These are phyloP conservation scores for Takifugu bimaculatus DNA, from an alignment of 2,113 vertebrate species.

Conservation along the genomic window DNA sequence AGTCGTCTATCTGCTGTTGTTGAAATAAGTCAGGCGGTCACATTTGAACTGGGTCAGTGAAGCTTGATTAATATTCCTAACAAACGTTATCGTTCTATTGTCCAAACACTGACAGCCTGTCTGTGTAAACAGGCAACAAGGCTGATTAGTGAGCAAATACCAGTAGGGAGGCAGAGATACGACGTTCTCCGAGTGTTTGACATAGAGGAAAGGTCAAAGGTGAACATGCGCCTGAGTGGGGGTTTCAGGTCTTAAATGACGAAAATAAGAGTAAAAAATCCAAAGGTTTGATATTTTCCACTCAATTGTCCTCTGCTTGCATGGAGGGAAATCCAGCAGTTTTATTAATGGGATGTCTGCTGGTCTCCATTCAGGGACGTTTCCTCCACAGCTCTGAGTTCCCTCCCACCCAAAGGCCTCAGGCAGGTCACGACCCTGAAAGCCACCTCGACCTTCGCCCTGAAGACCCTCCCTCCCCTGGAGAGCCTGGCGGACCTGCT, in stretches of 20 bases:
- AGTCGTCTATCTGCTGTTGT: conserved; percentile 6
- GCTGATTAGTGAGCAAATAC: conserved; percentile 51
- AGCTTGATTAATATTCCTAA: conserved; percentile 50
- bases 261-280: too few relatives aligned
- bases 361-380: conserved; percentile 78
- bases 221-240: too few relatives aligned
- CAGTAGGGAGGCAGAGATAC: not conserved
- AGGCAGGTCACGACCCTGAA: conserved; percentile 79
- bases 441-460: conserved; percentile 76
- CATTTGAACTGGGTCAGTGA: conserved; percentile 41
- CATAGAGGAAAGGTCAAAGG: too few relatives aligned
- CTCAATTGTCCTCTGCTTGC: not conserved
- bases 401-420: conserved; percentile 81
- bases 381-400: conserved; percentile 82
- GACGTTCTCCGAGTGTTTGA: not conserved
- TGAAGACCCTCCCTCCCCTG: conserved; percentile 84
- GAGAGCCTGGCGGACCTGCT: conserved; percentile 81
- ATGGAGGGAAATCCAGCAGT: too few relatives aligned
- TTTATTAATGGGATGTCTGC: conserved; percentile 1
- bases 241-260: too few relatives aligned
- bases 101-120: conserved; percentile 58
- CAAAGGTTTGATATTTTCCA: not conserved
- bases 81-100: conserved; percentile 52
- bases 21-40: conserved; percentile 18
- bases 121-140: conserved; percentile 63